A percentile compares a stretch with the other conserved stretches of the same genome.
These are phyloP conservation scores for Cotesia typhae DNA, from an alignment of 1,140 invertebrate genomes.

Conservation along the genomic window DNA sequence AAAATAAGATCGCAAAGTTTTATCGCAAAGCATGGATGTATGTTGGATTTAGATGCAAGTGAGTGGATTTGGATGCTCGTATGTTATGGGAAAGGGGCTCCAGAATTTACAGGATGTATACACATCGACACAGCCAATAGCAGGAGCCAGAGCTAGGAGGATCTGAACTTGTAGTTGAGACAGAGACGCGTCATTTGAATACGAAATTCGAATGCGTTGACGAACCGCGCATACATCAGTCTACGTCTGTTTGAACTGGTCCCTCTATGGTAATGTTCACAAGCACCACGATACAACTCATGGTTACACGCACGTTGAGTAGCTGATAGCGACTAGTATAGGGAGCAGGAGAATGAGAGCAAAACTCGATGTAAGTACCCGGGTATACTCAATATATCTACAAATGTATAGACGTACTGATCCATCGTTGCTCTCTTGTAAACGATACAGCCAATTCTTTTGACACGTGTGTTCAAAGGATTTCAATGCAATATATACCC, in stretches of 20 bases:
- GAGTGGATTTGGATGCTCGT: no score
- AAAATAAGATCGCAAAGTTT: no score
- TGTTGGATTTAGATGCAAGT: no score
- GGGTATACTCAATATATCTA: background rate
- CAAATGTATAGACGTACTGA: background rate
- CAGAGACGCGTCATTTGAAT: constrained; percentile 60
- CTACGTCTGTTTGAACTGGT: constrained; percentile 63
- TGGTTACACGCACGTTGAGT: constrained; percentile 35
- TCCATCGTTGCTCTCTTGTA: background rate
- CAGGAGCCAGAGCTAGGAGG: background rate
- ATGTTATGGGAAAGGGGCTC: background rate
- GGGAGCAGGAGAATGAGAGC: constrained; percentile 17
- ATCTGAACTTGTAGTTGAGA: constrained; percentile 4
- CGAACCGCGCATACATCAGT: constrained; percentile 63
- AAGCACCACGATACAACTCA: constrained; percentile 39
- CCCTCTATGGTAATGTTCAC: constrained; percentile 60
- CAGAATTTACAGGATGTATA: background rate
- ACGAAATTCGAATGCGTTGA: constrained; percentile 63
- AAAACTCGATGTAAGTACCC: constrained; percentile 10
- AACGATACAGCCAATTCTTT: constrained; percentile 19
- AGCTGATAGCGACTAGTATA: background rate
- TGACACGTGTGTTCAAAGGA: constrained; percentile 11
- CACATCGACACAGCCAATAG: constrained; percentile 15
- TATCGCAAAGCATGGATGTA: no score
- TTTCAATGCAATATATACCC: background rate